phyloP scores from a whole-genome alignment of 1,140 invertebrate species.

The Drosophila repletoides region DNA sequence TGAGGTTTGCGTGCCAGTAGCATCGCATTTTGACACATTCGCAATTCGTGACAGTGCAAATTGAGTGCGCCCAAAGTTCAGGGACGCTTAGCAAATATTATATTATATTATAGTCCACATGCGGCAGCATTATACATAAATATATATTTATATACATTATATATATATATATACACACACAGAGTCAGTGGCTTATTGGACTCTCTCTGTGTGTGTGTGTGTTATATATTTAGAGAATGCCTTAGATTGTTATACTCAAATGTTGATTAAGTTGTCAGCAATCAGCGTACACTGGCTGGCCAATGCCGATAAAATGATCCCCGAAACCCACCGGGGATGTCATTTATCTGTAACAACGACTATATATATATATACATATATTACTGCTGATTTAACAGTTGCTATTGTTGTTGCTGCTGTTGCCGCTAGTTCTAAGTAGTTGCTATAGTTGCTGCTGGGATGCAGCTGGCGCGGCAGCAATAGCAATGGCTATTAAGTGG shows the following conservation, averaged over 20 bases:
- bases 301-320: conserved; percentile 24
- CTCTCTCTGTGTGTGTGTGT: not conserved
- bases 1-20: conserved; percentile 23
- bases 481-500: conserved; percentile 27
- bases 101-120: conserved; percentile 37
- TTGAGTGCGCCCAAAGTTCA: conserved; percentile 71
- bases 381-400: conserved; percentile 29
- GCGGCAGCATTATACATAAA: conserved; percentile 36
- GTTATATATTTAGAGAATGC: conserved; percentile 46
- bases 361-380: too few species aligned
- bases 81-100: conserved; percentile 44
- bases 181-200: conserved; percentile 33
- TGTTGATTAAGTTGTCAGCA: conserved; percentile 76
- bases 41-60: conserved; percentile 70
- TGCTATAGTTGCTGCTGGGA: conserved; percentile 7
- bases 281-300: conserved; percentile 37
- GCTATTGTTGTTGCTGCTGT: conserved; percentile 3
- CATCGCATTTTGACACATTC: conserved; percentile 59
- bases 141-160: conserved; percentile 5
- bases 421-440: not conserved
- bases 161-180: not conserved
- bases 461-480: conserved; percentile 26
- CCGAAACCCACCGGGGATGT: conserved; percentile 46
- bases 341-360: conserved; percentile 52
- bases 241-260: conserved; percentile 47